phyloP scores from a whole-genome alignment of 2,113 vertebrate species.

The Callionymus lyra region DNA sequence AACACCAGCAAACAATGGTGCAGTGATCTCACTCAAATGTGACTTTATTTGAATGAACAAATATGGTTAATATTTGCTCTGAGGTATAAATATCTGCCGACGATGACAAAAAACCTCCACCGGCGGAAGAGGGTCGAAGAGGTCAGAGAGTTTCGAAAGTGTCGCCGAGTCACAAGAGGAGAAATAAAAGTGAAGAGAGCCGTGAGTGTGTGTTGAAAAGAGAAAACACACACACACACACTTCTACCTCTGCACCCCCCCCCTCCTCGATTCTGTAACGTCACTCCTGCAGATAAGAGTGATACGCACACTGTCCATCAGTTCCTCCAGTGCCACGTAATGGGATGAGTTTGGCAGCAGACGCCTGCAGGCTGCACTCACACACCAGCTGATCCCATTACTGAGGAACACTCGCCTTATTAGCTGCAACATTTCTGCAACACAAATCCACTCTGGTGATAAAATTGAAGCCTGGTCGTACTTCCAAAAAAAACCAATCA shows the following conservation, averaged over 20 bases:
- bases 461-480: too few relatives aligned
- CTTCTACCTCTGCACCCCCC: background rate
- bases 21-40: too few relatives aligned
- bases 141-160: background rate
- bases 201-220: slow-evolving; percentile 1
- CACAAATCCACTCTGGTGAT: too few relatives aligned
- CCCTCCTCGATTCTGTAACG: too few relatives aligned
- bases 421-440: background rate
- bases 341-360: background rate
- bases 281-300: slow-evolving; percentile 2
- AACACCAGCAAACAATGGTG: too few relatives aligned
- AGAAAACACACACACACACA: background rate
- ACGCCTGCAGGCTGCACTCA: background rate
- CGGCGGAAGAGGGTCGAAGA: background rate
- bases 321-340: background rate
- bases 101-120: background rate
- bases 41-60: too few relatives aligned
- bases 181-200: slow-evolving; percentile 4
- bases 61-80: too few relatives aligned
- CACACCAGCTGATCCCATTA: background rate
- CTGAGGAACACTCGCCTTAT: background rate
- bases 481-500: too few relatives aligned
- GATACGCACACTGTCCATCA: background rate
- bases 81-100: background rate
- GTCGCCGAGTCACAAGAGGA: slow-evolving; percentile 3